These are phyloP conservation scores for western clawed frog (Xenopus tropicalis) DNA, from an alignment of 2,113 vertebrate species.

Conservation along the genomic window DNA sequence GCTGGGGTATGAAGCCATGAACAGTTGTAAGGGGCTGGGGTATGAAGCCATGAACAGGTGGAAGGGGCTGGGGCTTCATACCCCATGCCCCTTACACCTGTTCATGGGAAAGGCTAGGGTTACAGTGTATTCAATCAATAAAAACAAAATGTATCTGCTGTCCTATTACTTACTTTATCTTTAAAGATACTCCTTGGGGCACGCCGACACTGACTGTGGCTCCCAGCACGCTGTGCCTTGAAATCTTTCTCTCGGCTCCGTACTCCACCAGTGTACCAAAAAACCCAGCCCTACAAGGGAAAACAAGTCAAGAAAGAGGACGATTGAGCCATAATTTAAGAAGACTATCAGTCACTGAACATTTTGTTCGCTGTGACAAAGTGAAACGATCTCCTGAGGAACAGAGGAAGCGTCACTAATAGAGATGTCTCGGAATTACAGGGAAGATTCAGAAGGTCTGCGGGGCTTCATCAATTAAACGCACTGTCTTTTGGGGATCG, in stretches of 20 bases:
- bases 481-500: constrained; percentile 7
- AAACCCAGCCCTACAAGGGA: constrained; percentile 79
- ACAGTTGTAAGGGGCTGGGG: no score
- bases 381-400: not conserved
- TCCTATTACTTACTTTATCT: constrained; percentile 83
- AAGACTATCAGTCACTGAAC: not conserved
- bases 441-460: not conserved
- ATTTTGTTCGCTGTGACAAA: not conserved
- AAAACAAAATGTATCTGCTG: no score
- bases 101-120: no score
- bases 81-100: no score
- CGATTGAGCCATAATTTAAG: not conserved
- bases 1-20: no score
- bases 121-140: no score
- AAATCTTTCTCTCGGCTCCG: constrained; percentile 94
- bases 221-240: constrained; percentile 89
- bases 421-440: constrained; percentile 1
- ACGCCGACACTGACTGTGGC: constrained; percentile 90
- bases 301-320: not conserved
- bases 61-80: no score
- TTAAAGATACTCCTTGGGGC: constrained; percentile 92
- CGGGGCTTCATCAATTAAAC: constrained; percentile 7
- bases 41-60: no score
- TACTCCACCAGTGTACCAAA: constrained; percentile 95
- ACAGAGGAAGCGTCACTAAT: not conserved